These are phyloP conservation scores for Zaprionus lachaisei DNA, from an alignment of 1,140 invertebrate species.

Conservation along the genomic window DNA sequence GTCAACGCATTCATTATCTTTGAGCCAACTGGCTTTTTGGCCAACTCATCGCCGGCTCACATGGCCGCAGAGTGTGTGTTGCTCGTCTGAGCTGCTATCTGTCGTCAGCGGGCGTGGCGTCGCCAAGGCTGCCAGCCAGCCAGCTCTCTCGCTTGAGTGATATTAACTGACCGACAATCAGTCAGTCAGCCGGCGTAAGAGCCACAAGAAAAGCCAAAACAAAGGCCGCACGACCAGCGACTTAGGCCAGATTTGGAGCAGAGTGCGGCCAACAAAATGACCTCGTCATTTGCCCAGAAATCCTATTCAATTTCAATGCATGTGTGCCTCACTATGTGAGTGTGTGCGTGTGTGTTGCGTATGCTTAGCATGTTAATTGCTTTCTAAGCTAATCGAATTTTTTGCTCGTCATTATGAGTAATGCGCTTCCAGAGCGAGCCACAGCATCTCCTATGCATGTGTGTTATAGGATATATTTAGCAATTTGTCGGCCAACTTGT, in stretches of 20 bases:
- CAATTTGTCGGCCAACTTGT: slow-evolving; percentile 72
- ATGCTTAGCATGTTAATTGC: slow-evolving; percentile 74
- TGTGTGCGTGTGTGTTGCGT: slow-evolving; percentile 29
- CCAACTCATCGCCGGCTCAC: slow-evolving; percentile 72
- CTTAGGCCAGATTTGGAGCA: slow-evolving; percentile 69
- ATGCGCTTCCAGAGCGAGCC: slow-evolving; percentile 35
- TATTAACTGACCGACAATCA: slow-evolving; percentile 83
- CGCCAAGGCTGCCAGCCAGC: slow-evolving; percentile 37
- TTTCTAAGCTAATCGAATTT: slow-evolving; percentile 79
- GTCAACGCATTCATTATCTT: slow-evolving; percentile 82
- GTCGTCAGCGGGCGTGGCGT: slow-evolving; percentile 59
- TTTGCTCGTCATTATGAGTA: slow-evolving; percentile 81
- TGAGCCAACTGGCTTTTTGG: slow-evolving; percentile 53
- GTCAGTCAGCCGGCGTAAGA: slow-evolving; percentile 46
- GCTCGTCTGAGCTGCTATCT: slow-evolving; percentile 29
- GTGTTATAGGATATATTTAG: slow-evolving; percentile 50
- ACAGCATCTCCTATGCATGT: slow-evolving; percentile 22
- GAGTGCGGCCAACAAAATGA: slow-evolving; percentile 53
- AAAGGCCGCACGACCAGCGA: slow-evolving; percentile 47
- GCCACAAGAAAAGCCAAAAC: slow-evolving; percentile 31
- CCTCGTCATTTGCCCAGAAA: slow-evolving; percentile 53
- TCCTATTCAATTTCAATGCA: slow-evolving; percentile 59
- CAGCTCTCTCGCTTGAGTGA: slow-evolving; percentile 67
- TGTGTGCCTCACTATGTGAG: not conserved
- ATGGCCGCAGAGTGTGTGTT: slow-evolving; percentile 32